phyloP scores from a whole-genome alignment of 1,140 invertebrate genomes.

The Wiebesia pumilae region DNA sequence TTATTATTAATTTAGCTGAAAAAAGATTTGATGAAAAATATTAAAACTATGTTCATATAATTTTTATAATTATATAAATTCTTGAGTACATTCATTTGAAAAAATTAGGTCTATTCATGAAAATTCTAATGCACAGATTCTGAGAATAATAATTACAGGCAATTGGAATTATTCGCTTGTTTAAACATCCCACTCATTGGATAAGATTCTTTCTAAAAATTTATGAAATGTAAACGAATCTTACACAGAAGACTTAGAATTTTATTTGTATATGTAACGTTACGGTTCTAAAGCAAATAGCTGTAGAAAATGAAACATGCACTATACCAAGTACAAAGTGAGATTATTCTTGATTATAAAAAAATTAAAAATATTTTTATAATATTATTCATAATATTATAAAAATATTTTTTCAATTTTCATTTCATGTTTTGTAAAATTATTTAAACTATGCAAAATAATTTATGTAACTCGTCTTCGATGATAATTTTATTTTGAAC shows the following conservation, averaged over 20 bases:
- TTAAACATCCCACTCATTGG: neutral
- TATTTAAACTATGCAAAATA: neutral
- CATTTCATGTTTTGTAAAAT: neutral
- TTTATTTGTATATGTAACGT: neutral
- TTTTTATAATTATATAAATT: too few species aligned
- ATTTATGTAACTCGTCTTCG: neutral
- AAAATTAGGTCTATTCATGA: neutral
- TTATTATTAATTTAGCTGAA: too few species aligned
- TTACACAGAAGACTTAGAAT: neutral
- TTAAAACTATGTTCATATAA: too few species aligned
- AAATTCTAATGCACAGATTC: neutral
- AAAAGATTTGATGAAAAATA: too few species aligned
- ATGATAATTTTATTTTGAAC: neutral
- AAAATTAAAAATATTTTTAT: too few species aligned
- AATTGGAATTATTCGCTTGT: neutral
- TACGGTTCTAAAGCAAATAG: neutral
- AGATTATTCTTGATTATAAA: too few species aligned
- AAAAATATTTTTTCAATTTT: neutral
- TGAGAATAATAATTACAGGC: neutral
- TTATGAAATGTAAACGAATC: constrained; percentile 1
- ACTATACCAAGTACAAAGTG: neutral
- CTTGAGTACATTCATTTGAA: neutral
- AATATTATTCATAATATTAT: too few species aligned
- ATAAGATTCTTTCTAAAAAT: neutral
- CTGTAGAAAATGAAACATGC: neutral